Percentiles rank a stretch among this genome's conserved stretches.
Conservation (phyloP, 2,888 invertebrate genomes). For the Amphipyra tragopoginis region DNA sequence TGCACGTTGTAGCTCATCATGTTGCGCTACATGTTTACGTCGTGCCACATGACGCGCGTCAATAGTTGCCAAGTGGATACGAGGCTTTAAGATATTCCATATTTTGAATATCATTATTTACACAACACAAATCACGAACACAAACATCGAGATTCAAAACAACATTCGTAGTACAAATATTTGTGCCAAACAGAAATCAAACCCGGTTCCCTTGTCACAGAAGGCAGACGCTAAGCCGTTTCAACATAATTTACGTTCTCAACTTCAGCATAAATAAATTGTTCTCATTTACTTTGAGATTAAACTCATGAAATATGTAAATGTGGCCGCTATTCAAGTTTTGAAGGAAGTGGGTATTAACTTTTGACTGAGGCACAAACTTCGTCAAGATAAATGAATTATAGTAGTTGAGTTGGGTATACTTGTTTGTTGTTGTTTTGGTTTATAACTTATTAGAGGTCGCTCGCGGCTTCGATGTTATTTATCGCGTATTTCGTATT, state of each 20-base stretch:
- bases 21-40: too few species aligned
- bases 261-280: conserved; percentile 22
- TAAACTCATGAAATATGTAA: conserved; percentile 45
- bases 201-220: neutral
- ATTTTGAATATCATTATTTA: too few species aligned
- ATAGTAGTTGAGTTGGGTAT: neutral
- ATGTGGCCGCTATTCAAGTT: conserved; percentile 20
- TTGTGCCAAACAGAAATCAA: neutral
- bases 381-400: conserved; percentile 26
- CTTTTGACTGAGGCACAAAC: conserved; percentile 8
- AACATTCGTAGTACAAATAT: neutral
- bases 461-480: too few species aligned
- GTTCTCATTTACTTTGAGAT: conserved; percentile 30
- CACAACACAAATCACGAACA: too few species aligned
- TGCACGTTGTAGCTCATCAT: too few species aligned
- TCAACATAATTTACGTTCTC: too few species aligned
- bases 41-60: too few species aligned
- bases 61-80: too few species aligned
- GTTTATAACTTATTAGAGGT: neutral
- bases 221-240: too few species aligned
- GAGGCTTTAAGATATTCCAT: too few species aligned
- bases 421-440: neutral
- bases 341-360: conserved; percentile 12
- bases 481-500: too few species aligned
- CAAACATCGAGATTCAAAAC: too few species aligned